A percentile compares a stretch with the other conserved stretches of the same genome.
These are phyloP conservation scores for Trichogramma pretiosum DNA, from an alignment of 1,140 invertebrate species.

Conservation along the genomic window DNA sequence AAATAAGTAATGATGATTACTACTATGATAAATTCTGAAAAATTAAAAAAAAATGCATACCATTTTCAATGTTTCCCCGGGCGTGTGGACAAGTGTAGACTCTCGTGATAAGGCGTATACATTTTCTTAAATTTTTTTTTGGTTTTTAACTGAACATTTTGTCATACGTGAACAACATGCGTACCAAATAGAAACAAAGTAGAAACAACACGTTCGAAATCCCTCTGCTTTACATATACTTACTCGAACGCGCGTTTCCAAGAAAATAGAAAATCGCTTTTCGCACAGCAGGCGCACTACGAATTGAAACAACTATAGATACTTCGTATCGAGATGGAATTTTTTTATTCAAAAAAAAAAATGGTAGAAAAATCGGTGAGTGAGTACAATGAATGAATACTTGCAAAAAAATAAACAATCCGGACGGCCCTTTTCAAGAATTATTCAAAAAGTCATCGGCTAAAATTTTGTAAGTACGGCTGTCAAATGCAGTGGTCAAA, in stretches of 20 bases:
- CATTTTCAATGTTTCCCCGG: constrained; percentile 40
- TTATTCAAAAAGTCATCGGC: neutral
- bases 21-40: constrained; percentile 21
- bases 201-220: too few relatives aligned
- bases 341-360: constrained; percentile 29
- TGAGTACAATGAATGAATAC: constrained; percentile 22
- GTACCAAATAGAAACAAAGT: too few relatives aligned
- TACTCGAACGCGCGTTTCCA: neutral
- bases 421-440: constrained; percentile 21
- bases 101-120: constrained; percentile 20
- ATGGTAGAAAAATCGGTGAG: constrained; percentile 24
- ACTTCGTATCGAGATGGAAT: constrained; percentile 22
- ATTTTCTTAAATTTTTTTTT: constrained; percentile 9
- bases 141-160: too few relatives aligned
- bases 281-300: too few relatives aligned
- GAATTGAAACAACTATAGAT: too few relatives aligned
- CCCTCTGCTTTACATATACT: neutral
- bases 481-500: constrained; percentile 1
- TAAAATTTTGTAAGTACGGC: too few relatives aligned
- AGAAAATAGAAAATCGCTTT: too few relatives aligned
- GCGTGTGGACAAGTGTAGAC: constrained; percentile 35
- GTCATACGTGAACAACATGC: too few relatives aligned
- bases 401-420: constrained; percentile 6
- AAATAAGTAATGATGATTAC: too few relatives aligned
- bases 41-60: constrained; percentile 34